Evolutionary conservation across 2,113 vertebrate genomes (phyloP), one percentile per base, ranked within the genome.

Genomic region (Chamaea fasciata): DNA sequence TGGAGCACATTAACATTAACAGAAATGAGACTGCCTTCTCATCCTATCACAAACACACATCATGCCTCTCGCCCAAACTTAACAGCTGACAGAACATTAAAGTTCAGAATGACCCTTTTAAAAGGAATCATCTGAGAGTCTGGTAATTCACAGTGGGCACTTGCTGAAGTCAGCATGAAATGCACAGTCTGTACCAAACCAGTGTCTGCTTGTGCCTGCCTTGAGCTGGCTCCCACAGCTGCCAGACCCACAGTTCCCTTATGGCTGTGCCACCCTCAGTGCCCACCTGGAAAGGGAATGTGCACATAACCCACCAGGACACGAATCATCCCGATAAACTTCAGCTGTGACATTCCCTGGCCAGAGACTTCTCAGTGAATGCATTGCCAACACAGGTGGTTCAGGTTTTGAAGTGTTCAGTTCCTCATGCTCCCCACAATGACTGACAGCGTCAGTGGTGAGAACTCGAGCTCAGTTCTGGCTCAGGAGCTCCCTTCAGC

Each of bases 261-360:
- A 22, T 0, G 12, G 79, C 50, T 59, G 46, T 44, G 78, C 70
- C 78, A 80, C 50, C 37, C 49, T 50, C 46, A n/a, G 24, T 6
- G 26, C 57, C 42, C 78, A 86, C 21, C 50, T 67, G 75, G 15
- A 57, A 63, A 50, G 59, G 52, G 57, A 80, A 67, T 7, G 3
- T 13, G 11, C 41, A 55, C 19, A 8, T 9, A 73, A 59, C 0
- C 0, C 19, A 49, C 13, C 23, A 27, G 24, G 27, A 62, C 1
- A 0, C 0, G 2, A 91, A 63, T 67, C 65, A 75, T 23, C 78
- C 13, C 16, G 18, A 82, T 46, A 91, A 69, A 62, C 23, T 53
- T 49, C 6, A 79, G 26, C 73, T 10, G 12, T 39, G 62, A 78
- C 7, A 0, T 8, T 59, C 33, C 49, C 70, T 44, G 55, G 20